Base-by-base conservation (phyloP, 1,140 invertebrate species). In the Aphaenogaster rudis region DNA sequence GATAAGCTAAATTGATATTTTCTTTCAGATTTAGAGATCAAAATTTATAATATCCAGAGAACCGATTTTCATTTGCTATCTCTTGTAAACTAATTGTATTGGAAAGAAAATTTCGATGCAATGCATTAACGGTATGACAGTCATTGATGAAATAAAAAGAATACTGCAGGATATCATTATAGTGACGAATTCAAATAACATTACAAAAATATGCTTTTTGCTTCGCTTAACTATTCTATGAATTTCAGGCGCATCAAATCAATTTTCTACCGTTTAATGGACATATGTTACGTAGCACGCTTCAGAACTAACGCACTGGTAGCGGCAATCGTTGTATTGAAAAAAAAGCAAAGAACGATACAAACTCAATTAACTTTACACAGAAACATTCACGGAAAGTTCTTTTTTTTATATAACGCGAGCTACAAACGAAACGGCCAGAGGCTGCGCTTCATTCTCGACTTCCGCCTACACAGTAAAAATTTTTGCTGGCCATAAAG, bases 281-380 rank as follows among this genome's bases (percentile, higher is more conserved):
- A 82, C 67, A 82, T 48, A 42, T 82, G 54, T 48, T 57, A 82
- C 48, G 50, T 57, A 45, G 48, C 42, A 61, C 45, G 42, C 17
- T 74, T 84, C 54, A 76, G 13, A 84, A 76, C 13, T 48, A 48
- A 33, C 17, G 28, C 59, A 72, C 7, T n/a, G 39, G 15, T 21
- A 57, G 17, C 9, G 39, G 39, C 39, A 74, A 13, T 64, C 69
- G 8, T 48, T 76, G 33, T 48, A 33, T 84, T 67, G 42, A 74
- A 61, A 61, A 61, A 59, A 84, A 48, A 59, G 48, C 28, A 61
- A 28, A 21, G 28, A 76, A 61, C 67, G 67, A 61, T 81, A 52
- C 78, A 82, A 82, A 84, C 69, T 84, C 80, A 84, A 84, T 84
- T 84, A 84, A 76, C 69, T 84, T 71, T 84, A 63, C 57, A 84